Percentiles rank a stretch among this genome's conserved stretches.
These are phyloP conservation scores for Limenitis camilla DNA, from an alignment of 2,888 invertebrate genomes.

Conservation along the genomic window DNA sequence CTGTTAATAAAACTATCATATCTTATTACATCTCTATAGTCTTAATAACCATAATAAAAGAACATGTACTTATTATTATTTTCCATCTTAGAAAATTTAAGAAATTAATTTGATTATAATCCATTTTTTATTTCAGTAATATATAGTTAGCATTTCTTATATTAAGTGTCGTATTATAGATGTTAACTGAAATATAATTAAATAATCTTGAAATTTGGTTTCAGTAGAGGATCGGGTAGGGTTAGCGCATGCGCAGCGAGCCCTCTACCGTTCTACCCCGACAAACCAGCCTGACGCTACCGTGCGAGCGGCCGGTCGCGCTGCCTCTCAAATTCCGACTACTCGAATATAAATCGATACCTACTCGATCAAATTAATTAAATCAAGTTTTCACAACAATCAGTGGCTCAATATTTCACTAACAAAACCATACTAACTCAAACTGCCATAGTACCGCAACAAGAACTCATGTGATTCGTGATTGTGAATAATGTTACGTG, in stretches of 20 bases:
- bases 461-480: constrained; percentile 37
- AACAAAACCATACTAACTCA: constrained; percentile 6
- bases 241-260: constrained; percentile 55
- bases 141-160: not conserved
- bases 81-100: too few relatives aligned
- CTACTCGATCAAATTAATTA: constrained; percentile 38
- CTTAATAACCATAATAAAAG: too few relatives aligned
- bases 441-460: constrained; percentile 28
- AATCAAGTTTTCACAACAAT: constrained; percentile 16
- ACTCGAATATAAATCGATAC: constrained; percentile 51
- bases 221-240: constrained; percentile 41
- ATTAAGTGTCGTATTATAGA: constrained; percentile 5
- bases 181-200: constrained; percentile 21
- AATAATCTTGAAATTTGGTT: constrained; percentile 28
- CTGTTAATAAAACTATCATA: too few relatives aligned
- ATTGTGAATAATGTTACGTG: constrained; percentile 41
- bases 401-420: constrained; percentile 9
- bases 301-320: constrained; percentile 51
- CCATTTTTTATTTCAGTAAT: too few relatives aligned
- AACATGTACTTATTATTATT: too few relatives aligned
- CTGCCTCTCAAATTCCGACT: constrained; percentile 30
- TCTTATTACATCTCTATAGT: too few relatives aligned
- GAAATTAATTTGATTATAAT: too few relatives aligned
- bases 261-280: constrained; percentile 49
- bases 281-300: constrained; percentile 45